Conservation (phyloP, 2,113 vertebrate species). For the Sander lucioperca region DNA sequence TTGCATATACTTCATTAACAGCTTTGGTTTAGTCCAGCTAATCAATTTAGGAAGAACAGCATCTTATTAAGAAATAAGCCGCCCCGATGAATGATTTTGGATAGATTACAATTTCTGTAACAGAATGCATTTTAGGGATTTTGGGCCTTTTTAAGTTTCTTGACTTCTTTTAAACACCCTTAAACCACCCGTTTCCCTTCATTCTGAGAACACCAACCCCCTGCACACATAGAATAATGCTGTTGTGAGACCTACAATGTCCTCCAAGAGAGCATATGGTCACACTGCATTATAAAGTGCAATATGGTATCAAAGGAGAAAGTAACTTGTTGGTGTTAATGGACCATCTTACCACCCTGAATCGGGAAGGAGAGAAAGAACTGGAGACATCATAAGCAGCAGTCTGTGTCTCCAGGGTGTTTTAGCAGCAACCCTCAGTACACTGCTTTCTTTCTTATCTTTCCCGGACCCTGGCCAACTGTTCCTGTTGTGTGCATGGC, state of each 20-base stretch:
- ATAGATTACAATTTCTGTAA: background rate
- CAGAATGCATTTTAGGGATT: background rate
- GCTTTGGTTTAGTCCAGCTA: conserved; percentile 2
- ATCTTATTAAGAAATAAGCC: conserved; percentile 25
- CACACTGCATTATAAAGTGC: conserved; percentile 18
- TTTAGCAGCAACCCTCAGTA: conserved; percentile 61
- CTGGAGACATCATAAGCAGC: conserved; percentile 40
- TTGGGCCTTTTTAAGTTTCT: background rate
- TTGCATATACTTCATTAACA: background rate
- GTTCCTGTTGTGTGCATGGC: conserved; percentile 87
- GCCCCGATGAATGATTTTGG: background rate
- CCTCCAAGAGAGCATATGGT: conserved; percentile 6
- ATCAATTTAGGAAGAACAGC: conserved; percentile 25
- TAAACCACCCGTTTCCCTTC: background rate
- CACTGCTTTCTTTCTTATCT: conserved; percentile 84
- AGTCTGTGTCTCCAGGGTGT: conserved; percentile 60
- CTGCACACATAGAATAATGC: conserved; percentile 35
- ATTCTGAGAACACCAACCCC: conserved; percentile 21
- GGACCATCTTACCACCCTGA: conserved; percentile 32
- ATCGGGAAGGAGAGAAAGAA: conserved; percentile 62
- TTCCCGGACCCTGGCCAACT: conserved; percentile 70
- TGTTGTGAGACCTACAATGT: conserved; percentile 19
- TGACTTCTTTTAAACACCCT: background rate
- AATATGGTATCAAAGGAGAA: conserved; percentile 21
- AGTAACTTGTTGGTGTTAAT: conserved; percentile 33